A percentile compares a stretch with the other conserved stretches of the same genome.
These are phyloP conservation scores for Orchestes rusci DNA, from an alignment of 2,888 invertebrate genomes.

Conservation along the genomic window DNA sequence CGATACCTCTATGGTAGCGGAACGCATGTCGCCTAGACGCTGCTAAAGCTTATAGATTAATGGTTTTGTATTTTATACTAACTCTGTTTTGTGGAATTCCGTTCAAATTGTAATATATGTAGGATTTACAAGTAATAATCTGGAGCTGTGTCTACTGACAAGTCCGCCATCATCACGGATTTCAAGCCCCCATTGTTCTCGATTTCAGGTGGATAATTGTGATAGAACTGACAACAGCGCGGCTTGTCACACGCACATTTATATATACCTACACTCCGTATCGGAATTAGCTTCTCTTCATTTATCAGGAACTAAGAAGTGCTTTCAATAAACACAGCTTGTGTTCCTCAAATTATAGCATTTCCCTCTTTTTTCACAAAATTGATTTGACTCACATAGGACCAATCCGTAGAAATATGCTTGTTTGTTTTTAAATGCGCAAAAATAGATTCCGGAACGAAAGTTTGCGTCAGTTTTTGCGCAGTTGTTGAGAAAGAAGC, in stretches of 20 bases:
- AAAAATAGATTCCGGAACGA: too few species aligned
- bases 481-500: conserved; percentile 5
- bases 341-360: too few species aligned
- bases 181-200: conserved; percentile 2
- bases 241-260: conserved; percentile 43
- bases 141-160: conserved; percentile 42
- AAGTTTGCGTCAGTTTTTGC: too few species aligned
- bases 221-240: conserved; percentile 31
- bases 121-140: conserved; percentile 33
- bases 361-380: too few species aligned
- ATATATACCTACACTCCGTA: conserved; percentile 42
- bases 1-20: neutral
- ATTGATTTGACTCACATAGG: too few species aligned
- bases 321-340: too few species aligned
- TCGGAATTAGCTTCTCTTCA: conserved; percentile 38
- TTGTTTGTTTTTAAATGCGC: conserved; percentile 4
- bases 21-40: conserved; percentile 16
- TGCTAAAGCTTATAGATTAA: conserved; percentile 28
- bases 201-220: conserved; percentile 23
- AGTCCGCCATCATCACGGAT: conserved; percentile 23
- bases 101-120: conserved; percentile 36
- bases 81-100: conserved; percentile 23
- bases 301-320: conserved; percentile 6
- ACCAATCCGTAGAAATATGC: too few species aligned
- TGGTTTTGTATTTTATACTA: conserved; percentile 33